Evolutionary conservation across 2,888 invertebrate species (phyloP), one percentile per base, ranked within the genome.

Genomic region (Criorhina ranunculi): DNA sequence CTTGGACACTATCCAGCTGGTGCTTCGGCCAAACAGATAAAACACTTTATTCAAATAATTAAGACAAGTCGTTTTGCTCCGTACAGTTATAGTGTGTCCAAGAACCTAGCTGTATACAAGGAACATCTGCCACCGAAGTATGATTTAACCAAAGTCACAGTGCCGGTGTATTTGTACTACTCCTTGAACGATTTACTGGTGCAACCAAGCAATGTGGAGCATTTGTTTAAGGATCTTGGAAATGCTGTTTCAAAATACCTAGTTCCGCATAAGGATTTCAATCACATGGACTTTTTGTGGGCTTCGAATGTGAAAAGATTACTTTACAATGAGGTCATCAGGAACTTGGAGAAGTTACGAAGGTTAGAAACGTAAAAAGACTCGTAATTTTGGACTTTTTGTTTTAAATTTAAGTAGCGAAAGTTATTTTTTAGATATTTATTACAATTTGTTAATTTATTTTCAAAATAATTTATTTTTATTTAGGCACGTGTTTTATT

Each of bases 241-340:
- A 88, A 89, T 59, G 91, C 93, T 0, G 88, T 92, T 0, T 92
- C 92, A 0, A 92, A 91, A 67, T 92, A 93, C 88, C 90, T 92
- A 57, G 91, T 95, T 3, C 90, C 93, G 0, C 90, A 93, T 81
- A 89, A 91, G 24, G 90, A 92, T 49, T 95, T 94, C 85, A 94
- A 93, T 88, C 95, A 95, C 88, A 90, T 95, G 87, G 95, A 95
- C 88, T 95, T 94, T 86, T 88, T 95, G 51, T 95, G 94, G 92
- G 95, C 94, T 0, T 91, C 90, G 8, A 93, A 94, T 85, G 94
- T 93, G 0, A 92, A 93, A 9, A 90, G 89, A 9, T 87, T 93
- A 29, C 88, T 95, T 5, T 95, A 95, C 87, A 59, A 60, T 33
- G 85, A 85, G 33, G 69, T 85, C 7, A 19, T 85, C 3, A 80